Conservation (phyloP, 2,113 vertebrate genomes). For the Psettodes erumei region DNA sequence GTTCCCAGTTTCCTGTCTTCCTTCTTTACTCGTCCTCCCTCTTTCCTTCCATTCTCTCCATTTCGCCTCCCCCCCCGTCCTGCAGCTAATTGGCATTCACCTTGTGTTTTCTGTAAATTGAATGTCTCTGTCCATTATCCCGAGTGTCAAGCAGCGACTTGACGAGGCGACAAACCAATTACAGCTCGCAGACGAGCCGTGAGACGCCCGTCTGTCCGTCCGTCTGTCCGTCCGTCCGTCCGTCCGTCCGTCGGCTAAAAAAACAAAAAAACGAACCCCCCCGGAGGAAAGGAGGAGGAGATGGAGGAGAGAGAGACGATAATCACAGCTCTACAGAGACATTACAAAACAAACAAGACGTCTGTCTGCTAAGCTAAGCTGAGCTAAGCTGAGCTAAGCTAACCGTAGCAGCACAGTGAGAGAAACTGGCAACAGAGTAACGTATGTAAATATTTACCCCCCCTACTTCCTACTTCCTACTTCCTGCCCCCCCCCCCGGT, state of each 20-base stretch:
- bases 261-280: no score
- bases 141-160: slow-evolving; percentile 51
- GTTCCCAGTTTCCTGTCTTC: no score
- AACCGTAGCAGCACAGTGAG: no score
- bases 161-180: slow-evolving; percentile 62
- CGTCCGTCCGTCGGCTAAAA: no score
- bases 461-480: background rate
- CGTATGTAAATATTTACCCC: no score
- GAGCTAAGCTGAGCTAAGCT: no score
- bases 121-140: slow-evolving; percentile 65
- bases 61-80: background rate
- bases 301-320: no score
- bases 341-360: no score
- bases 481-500: background rate
- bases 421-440: no score
- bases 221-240: background rate
- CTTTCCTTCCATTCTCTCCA: background rate
- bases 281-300: background rate
- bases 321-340: no score
- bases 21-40: background rate
- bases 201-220: slow-evolving; percentile 17
- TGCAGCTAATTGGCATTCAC: slow-evolving; percentile 52
- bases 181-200: slow-evolving; percentile 34
- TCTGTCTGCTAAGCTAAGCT: no score
- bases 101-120: slow-evolving; percentile 52